Evolutionary conservation across 2,797 vertebrate species (phyloP), one percentile per base, ranked within the genome.

Genomic region (Sardinella longiceps): DNA sequence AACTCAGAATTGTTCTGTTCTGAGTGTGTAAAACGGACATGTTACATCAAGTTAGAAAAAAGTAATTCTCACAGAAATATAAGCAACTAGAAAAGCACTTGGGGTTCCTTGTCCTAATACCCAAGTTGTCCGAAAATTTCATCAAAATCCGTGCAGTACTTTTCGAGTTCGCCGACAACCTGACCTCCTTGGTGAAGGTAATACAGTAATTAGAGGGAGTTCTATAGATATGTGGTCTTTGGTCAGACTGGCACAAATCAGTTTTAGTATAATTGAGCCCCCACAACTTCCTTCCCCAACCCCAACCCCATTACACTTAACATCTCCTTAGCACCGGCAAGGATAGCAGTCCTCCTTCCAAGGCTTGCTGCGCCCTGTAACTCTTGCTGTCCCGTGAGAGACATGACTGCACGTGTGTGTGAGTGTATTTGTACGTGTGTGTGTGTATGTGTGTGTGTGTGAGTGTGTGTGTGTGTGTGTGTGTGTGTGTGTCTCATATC

Each of bases 401-500:
- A 48, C 46, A 9, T 39, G 14, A 37, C 30, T 66, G 25, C 15
- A 14, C 20, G 66, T 33, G 30, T 39, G 66, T 30, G 25, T 39
- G 63, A 30, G 25, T 33, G 25, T 70, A 30, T 39, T 14, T 74
- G 28, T 70, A 85, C 90, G 85, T 56, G 0, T 85, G 82, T 86
- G 9, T 25, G n/a, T 88, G 88, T 90, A 70, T 50, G 80, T 74
- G 66, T 80, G n/a, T 28, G 37, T 33, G 37, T 86, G 83, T 86
- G 43, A 86, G 48, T 45, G 82, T 90, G 89, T 91, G 84, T 86
- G 28, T 70, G 63, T 84, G 87, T 90, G 89, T 81, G 87, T 86
- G 89, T 88, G 88, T 86, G 89, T 63, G 25, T 82, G 74, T 90
- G 88, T 92, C 92, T 99, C 96, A 99, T 96, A 99, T 97, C 95